Percentiles rank a stretch among this genome's conserved stretches.
phyloP scores from a whole-genome alignment of 1,140 invertebrate species.

The Mylabris phalerata region DNA sequence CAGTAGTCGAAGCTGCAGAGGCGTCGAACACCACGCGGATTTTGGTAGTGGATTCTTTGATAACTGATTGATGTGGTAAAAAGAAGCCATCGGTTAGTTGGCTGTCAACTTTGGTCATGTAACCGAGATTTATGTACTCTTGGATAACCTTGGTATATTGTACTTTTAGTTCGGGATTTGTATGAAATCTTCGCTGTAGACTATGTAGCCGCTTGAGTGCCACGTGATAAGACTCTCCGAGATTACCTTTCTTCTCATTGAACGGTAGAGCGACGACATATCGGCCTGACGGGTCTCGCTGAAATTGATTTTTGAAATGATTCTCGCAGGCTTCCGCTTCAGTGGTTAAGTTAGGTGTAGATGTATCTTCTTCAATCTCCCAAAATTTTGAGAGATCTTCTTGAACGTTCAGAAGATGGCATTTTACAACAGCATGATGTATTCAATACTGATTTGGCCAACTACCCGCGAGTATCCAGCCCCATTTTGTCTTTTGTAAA shows the following conservation, averaged over 20 bases:
- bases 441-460: background rate
- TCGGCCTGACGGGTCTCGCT: too few relatives aligned
- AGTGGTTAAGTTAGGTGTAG: background rate
- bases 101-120: conserved; percentile 7
- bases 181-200: background rate
- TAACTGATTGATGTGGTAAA: conserved; percentile 43
- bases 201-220: background rate
- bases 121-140: conserved; percentile 10
- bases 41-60: conserved; percentile 36
- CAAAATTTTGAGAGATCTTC: background rate
- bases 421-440: background rate
- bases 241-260: too few relatives aligned
- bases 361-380: background rate
- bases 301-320: background rate
- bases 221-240: background rate
- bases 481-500: background rate
- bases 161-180: conserved; percentile 10
- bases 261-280: too few relatives aligned
- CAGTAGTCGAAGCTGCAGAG: conserved; percentile 27
- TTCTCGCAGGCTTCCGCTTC: background rate
- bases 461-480: background rate
- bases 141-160: conserved; percentile 13
- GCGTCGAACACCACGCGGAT: conserved; percentile 40
- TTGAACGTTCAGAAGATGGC: background rate
- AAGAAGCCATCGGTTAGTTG: conserved; percentile 24